Evolutionary conservation across 2,113 vertebrate species (phyloP).

Genomic region (Rousettus leschenaultii): DNA sequence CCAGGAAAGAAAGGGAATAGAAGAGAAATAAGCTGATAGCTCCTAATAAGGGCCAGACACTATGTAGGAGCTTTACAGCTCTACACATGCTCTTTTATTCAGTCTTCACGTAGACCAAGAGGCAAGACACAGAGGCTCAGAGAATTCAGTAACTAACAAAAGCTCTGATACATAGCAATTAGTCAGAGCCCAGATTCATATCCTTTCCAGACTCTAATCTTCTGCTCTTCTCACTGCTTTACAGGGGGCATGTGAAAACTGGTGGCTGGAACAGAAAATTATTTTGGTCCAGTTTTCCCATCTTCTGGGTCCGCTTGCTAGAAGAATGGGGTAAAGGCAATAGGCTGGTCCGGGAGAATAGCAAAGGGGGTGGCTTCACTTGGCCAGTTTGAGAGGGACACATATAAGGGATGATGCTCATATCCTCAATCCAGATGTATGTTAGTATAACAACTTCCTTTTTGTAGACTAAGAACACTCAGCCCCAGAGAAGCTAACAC

Average conservation of each 20-base stretch:
- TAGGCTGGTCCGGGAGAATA: background rate
- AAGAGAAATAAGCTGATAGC: accelerated
- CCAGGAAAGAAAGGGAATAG: background rate
- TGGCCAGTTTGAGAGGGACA: background rate
- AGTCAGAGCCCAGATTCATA: background rate
- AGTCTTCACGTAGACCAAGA: background rate
- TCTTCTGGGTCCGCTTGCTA: background rate
- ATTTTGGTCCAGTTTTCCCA: background rate
- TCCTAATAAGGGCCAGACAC: background rate
- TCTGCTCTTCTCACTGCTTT: background rate
- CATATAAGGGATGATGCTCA: background rate
- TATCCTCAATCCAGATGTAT: background rate
- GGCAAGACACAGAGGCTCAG: background rate
- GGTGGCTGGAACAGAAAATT: background rate
- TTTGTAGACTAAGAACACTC: background rate
- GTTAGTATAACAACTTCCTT: background rate
- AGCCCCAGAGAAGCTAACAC: background rate
- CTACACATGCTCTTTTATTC: accelerated
- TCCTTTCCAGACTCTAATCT: background rate
- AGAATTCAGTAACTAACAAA: background rate
- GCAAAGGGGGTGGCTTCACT: background rate
- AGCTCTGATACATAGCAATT: background rate
- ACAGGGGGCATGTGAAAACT: accelerated
- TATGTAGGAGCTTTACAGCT: background rate
- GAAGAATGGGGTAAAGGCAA: background rate